Base-by-base conservation (phyloP, 2,797 vertebrate genomes). In the Neopelma chrysocephalum region DNA sequence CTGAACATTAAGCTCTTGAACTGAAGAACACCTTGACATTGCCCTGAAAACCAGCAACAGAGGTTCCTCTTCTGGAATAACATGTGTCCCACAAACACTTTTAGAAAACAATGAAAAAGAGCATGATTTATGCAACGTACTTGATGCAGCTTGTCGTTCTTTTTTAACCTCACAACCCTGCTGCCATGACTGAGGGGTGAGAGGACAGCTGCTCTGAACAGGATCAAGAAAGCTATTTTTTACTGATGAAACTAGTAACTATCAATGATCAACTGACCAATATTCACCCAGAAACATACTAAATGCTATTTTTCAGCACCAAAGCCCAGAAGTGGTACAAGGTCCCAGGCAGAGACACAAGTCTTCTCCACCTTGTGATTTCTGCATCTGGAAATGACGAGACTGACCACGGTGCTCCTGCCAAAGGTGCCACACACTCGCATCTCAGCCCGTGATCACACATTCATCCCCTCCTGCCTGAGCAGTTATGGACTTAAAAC, bases 11-110 rank as follows among this genome's bases (percentile, higher is more conserved):
- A 83, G 72, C 86, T 89, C 82, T 91, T 82, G 86, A 92, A 82
- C 48, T 51, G 54, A 80, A 92, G 88, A 93, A 94, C 88, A 89
- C 85, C 81, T 95, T 95, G 90, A 95, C 61, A 91, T 61, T 42
- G 71, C 85, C 81, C 83, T 85, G 78, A 75, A 90, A 94, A 95
- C 11, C 57, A 79, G 83, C 31, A 92, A 91, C 83, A 95, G 79
- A 93, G 72, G 85, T 77, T 93, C 87, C 42, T 85, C 68, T 87
- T 57, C 22, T 66, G 58, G 43, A 82, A 65, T 66, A 88, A 89
- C 0, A 0, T 3, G 1, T 25, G 23, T 20, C 31, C n/a, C 36
- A 34, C 26, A 50, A 85, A 53, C 45, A 92, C 64, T 76, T 80
- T 80, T 72, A 23, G 36, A 75, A 88, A 71, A 80, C 5, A 34